Evolutionary conservation across 37 sponge, comb jelly and placozoan genomes (phyloP), one percentile per base, ranked within the genome.

Genomic region (Spongilla lacustris): DNA sequence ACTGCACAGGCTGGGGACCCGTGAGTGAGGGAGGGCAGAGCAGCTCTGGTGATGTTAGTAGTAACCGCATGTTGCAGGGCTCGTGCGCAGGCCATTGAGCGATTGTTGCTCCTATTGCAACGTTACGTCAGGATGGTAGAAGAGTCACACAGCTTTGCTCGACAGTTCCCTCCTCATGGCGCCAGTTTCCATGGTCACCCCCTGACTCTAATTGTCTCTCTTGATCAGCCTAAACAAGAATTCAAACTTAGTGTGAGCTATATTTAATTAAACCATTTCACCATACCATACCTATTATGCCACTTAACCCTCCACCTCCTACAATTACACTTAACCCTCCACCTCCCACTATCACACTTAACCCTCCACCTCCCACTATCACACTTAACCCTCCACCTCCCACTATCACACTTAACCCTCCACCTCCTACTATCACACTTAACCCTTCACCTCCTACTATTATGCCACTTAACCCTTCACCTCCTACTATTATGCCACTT

Each of bases 131-230:
- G 79, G 0, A 30, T 70, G n/a, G 93, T 88, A 0, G 93, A 92
- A 92, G 92, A 93, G 79, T 37, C 41, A 33, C 73, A 84, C 67
- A 85, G 83, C 30, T 85, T 84, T 46, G 80, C 85, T 58, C 93
- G 96, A 27, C 37, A 41, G 19, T 17, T 84, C 13, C 94, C 94
- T 36, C 89, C 97, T 26, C 97, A 96, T 32, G 97, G 97, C 0
- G 67, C 92, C 9, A 73, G 81, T 36, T 96, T 93, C 81, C 97
- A 81, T n/a, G 97, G 94, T 10, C 90, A 96, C 67, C 97, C 89
- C 21, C 33, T 95, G 26, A 74, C 36, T 58, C 83, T 95, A 28
- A 80, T 29, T 31, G 69, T 92, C 31, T 68, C 90, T 25, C 84
- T 82, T 24, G 95, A 94, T 26, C 86, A 89, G 31, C 83, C 68